A percentile compares a stretch with the other conserved stretches of the same genome.
phyloP scores from a whole-genome alignment of 2,113 vertebrate species.

The Trichechus manatus region DNA sequence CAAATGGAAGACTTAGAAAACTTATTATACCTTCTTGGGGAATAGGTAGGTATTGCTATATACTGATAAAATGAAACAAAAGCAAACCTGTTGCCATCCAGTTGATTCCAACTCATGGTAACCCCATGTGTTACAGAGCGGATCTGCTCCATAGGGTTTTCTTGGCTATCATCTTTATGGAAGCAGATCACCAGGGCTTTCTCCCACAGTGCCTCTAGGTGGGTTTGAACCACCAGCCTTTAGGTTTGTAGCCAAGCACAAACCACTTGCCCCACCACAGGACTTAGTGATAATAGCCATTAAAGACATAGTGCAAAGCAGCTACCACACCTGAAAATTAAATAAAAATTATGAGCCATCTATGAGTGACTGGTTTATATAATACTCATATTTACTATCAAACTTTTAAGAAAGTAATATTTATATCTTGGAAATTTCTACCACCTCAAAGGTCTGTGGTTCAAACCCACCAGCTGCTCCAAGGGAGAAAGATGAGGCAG shows the following conservation, averaged over 20 bases:
- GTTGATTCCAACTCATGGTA: background rate
- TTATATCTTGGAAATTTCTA: conserved; percentile 15
- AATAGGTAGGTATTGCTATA: background rate
- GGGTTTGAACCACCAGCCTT: too few relatives aligned
- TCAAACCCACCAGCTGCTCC: background rate
- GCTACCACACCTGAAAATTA: background rate
- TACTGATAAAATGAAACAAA: background rate
- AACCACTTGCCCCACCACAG: background rate
- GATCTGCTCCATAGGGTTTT: too few relatives aligned
- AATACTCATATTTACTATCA: conserved; percentile 25
- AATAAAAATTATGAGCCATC: conserved; percentile 25
- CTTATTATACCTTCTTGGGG: background rate
- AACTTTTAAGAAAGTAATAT: conserved; percentile 32
- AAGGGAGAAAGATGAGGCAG: background rate
- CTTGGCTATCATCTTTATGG: too few relatives aligned
- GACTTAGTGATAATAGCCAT: background rate
- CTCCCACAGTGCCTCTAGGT: too few relatives aligned
- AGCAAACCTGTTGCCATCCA: background rate
- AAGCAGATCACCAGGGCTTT: too few relatives aligned
- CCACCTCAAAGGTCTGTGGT: background rate
- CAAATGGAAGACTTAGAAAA: background rate
- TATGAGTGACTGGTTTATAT: background rate
- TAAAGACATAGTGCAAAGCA: background rate
- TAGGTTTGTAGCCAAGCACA: background rate
- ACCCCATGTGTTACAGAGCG: background rate